A percentile compares a stretch with the other conserved stretches of the same genome.
Evolutionary conservation across 2,888 invertebrate species (phyloP).

Genomic region (Minunthozetes semirufus): DNA sequence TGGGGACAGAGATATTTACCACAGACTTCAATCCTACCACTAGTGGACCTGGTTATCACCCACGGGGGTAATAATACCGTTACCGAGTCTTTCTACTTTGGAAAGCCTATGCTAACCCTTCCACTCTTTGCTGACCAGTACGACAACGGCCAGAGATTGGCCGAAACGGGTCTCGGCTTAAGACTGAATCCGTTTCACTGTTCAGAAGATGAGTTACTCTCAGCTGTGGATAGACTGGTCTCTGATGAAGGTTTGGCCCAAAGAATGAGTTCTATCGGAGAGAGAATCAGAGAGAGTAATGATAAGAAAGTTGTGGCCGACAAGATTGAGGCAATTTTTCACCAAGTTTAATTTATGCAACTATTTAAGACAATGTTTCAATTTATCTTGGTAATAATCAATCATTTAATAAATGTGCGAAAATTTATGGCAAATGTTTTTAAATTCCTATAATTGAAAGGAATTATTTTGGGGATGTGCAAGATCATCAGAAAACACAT

Average conservation of each 20-base stretch:
- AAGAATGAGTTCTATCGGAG: neutral
- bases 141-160: slow-evolving; percentile 33
- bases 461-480: too few species aligned
- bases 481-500: too few species aligned
- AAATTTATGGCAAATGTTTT: too few species aligned
- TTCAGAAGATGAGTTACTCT: slow-evolving; percentile 3
- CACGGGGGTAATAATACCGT: slow-evolving; percentile 36
- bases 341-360: too few species aligned
- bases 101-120: slow-evolving; percentile 27
- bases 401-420: too few species aligned
- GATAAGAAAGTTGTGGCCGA: neutral
- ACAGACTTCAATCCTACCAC: slow-evolving; percentile 19
- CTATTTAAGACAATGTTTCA: too few species aligned
- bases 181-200: slow-evolving; percentile 29
- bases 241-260: slow-evolving; percentile 3
- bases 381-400: too few species aligned
- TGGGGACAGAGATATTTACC: slow-evolving; percentile 32
- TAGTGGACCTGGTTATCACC: slow-evolving; percentile 35
- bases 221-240: slow-evolving; percentile 17
- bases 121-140: slow-evolving; percentile 32
- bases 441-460: too few species aligned
- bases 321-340: neutral
- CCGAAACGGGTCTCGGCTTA: slow-evolving; percentile 24
- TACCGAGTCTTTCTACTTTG: slow-evolving; percentile 21
- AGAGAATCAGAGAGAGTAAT: neutral